Base-by-base conservation (phyloP, 2,888 invertebrate species). In the Acrobeloides nanus region DNA sequence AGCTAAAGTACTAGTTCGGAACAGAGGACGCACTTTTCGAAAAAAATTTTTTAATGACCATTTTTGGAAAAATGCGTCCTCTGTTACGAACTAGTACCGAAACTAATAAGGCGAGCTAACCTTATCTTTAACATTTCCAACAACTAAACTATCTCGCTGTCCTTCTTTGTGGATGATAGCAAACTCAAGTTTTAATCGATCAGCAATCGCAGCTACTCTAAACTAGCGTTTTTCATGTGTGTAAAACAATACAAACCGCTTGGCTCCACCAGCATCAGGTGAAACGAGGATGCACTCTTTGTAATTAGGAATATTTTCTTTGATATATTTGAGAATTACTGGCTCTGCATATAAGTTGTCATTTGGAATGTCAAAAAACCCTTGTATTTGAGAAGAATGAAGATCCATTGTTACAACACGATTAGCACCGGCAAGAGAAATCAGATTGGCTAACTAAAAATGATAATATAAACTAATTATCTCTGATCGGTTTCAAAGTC, bases 371-470 rank as follows among this genome's bases (percentile, higher is more conserved):
- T 90, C 89, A 74, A 90, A 90, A 78, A 90, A 90, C 47, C 89
- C 90, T 74, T 90, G 89, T 64, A 90, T 90, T 79, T 90, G 89
- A 20, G 88, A 88, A 8, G 89, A 89, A 75, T 90, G 89, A 40
- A 90, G 81, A 75, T 90, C 89, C 89, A 90, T 89, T n/a, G 89
- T 90, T 67, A 90, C 90, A 64, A 90, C 89, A 75, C 90, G 89
- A 74, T 90, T 89, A 2, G 89, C 89, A 4, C 89, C 89, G 33
- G 89, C 87, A 12, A 88, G 88, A 0, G 88, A 87, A 53, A 90
- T 77, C 83, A 90, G 89, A 77, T 90, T 90, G 10, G 89, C 89
- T n/a, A n/a, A n/a, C n/a, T n/a, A n/a, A n/a, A n/a, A n/a, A n/a
- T n/a, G n/a, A n/a, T n/a, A n/a, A n/a, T n/a, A n/a, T n/a, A n/a